phyloP scores from a whole-genome alignment of 2,797 vertebrate genomes.

The Emys orbicularis region DNA sequence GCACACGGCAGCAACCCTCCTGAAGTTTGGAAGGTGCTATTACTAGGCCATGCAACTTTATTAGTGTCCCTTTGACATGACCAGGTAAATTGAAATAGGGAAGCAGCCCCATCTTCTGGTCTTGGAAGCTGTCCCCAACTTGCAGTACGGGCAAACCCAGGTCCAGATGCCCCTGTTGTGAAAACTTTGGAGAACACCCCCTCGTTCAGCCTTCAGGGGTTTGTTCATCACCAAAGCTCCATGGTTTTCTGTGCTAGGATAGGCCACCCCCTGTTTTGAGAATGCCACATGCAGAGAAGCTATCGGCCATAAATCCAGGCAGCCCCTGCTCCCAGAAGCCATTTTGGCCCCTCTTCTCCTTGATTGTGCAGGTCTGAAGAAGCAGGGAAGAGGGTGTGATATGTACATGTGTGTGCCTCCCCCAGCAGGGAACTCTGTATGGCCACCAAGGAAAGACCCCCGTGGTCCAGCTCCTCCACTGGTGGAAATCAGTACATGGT shows the following conservation, averaged over 20 bases:
- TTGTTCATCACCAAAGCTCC: not conserved
- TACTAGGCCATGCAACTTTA: not conserved
- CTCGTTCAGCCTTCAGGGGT: not conserved
- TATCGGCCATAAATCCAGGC: not conserved
- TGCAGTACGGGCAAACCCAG: too few relatives aligned
- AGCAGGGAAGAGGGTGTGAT: not conserved
- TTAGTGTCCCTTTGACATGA: not conserved
- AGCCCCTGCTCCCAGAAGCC: not conserved
- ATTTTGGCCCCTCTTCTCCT: not conserved
- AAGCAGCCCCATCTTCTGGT: too few relatives aligned
- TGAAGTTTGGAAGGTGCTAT: not conserved
- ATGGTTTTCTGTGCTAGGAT: not conserved
- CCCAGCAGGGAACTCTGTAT: not conserved
- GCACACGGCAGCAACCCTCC: not conserved
- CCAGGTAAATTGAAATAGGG: too few relatives aligned
- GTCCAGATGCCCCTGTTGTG: not conserved
- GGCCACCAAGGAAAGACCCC: not conserved
- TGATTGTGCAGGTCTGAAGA: not conserved
- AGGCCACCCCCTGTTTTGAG: not conserved
- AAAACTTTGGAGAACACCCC: not conserved
- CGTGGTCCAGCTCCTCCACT: not conserved
- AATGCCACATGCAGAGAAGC: not conserved
- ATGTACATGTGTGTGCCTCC: not conserved
- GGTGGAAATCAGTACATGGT: not conserved
- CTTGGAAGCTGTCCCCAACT: too few relatives aligned